These are phyloP conservation scores for Yponomeuta evonymella DNA, from an alignment of 2,888 invertebrate species.

Conservation along the genomic window DNA sequence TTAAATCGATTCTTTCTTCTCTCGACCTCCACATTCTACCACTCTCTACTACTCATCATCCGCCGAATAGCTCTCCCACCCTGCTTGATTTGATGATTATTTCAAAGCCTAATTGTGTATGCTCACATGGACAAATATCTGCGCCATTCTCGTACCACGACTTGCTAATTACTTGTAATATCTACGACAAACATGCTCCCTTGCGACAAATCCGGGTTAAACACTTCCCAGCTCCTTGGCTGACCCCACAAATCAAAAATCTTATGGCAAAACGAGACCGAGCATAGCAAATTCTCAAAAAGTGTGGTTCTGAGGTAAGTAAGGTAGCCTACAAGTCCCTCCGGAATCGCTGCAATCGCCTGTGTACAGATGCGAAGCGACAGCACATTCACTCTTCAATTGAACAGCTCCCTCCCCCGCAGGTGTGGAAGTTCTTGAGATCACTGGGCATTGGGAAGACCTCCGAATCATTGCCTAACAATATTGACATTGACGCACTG, in stretches of 20 bases:
- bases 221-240: conserved; percentile 22
- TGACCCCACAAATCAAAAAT: conserved; percentile 17
- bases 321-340: conserved; percentile 3
- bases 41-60: conserved; percentile 19
- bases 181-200: conserved; percentile 22
- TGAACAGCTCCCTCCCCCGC: background rate
- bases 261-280: conserved; percentile 18
- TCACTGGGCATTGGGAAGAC: conserved; percentile 6
- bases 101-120: conserved; percentile 10
- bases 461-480: background rate
- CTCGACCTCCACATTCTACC: conserved; percentile 19
- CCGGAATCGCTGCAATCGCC: conserved; percentile 14
- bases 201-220: conserved; percentile 17
- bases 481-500: conserved; percentile 5
- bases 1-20: conserved; percentile 16
- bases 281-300: conserved; percentile 18
- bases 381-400: background rate
- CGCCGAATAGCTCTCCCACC: conserved; percentile 11
- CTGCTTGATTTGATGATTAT: conserved; percentile 22
- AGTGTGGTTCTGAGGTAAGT: conserved; percentile 11
- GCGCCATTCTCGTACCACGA: conserved; percentile 2
- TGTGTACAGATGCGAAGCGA: conserved; percentile 13
- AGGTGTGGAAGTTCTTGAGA: conserved; percentile 12
- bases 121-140: background rate
- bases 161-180: background rate